A percentile compares a stretch with the other conserved stretches of the same genome.
phyloP scores from a whole-genome alignment of 2,113 vertebrate genomes.

The Clarias gariepinus region DNA sequence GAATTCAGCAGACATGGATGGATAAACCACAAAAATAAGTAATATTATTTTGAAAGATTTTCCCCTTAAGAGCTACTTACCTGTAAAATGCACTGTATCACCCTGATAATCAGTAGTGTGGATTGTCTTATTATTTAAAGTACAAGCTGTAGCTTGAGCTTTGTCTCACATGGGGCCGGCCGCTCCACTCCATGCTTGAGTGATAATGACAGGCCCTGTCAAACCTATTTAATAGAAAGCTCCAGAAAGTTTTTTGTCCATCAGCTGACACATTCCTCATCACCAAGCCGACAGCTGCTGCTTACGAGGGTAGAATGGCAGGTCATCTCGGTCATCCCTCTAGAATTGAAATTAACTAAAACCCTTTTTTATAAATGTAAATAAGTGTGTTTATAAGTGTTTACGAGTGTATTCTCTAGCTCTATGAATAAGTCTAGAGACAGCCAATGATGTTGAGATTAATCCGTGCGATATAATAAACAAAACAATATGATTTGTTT shows the following conservation, averaged over 20 bases:
- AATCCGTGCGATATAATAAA: neutral
- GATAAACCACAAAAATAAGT: neutral
- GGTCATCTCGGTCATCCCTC: constrained; percentile 9
- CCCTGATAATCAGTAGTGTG: constrained; percentile 34
- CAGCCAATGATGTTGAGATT: neutral
- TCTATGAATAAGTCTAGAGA: neutral
- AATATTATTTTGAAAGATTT: neutral
- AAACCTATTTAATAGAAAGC: constrained; percentile 50
- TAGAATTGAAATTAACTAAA: neutral
- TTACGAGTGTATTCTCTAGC: neutral
- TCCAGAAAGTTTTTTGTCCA: constrained; percentile 35
- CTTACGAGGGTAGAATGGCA: constrained; percentile 24
- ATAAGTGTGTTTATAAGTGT: no score
- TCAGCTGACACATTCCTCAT: constrained; percentile 36
- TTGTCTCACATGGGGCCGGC: constrained; percentile 12
- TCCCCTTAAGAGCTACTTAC: neutral
- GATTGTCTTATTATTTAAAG: constrained; percentile 57
- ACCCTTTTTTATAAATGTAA: neutral
- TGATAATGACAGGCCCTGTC: constrained; percentile 56
- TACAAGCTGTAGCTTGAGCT: constrained; percentile 15
- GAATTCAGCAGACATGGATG: neutral
- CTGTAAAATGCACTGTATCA: neutral
- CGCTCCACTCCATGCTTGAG: constrained; percentile 28
- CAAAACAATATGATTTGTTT: neutral
- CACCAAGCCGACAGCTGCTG: constrained; percentile 16